Percentiles rank a stretch among this genome's conserved stretches.
Evolutionary conservation across 2,113 vertebrate genomes (phyloP).

Genomic region (Crypturellus undulatus): DNA sequence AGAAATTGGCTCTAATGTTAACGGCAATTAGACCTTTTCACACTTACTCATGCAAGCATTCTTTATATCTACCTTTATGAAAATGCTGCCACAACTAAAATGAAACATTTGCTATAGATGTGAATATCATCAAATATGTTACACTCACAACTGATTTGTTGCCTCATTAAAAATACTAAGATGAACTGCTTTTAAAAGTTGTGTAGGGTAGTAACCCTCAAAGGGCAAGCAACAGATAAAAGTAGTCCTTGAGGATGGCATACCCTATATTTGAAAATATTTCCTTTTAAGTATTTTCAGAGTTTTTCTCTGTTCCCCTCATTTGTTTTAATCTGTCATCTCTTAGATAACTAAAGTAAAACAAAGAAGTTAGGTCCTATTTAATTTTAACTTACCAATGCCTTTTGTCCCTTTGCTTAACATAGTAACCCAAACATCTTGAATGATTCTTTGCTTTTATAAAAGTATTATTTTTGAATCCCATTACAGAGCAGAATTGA

Average conservation of each 20-base stretch:
- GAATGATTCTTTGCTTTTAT: slow-evolving; percentile 7
- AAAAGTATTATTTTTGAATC: slow-evolving; percentile 30
- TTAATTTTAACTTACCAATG: background rate
- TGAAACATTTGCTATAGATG: background rate
- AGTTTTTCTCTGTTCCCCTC: background rate
- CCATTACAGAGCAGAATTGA: slow-evolving; percentile 87
- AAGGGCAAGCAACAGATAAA: background rate
- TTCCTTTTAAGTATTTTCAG: background rate
- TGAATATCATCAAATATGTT: background rate
- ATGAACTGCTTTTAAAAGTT: background rate
- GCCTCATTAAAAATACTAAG: background rate
- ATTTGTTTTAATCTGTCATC: background rate
- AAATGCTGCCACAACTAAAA: background rate
- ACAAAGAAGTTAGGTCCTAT: background rate
- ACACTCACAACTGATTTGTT: background rate
- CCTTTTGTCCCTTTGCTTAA: background rate
- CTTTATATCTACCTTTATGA: background rate
- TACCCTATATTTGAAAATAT: background rate
- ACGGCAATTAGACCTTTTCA: background rate
- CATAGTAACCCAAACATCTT: background rate
- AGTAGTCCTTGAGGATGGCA: accelerated
- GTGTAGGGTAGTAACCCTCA: background rate
- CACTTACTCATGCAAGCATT: background rate
- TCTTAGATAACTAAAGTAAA: background rate
- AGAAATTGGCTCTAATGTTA: background rate